Evolutionary conservation across 2,888 invertebrate species (phyloP), one percentile per base, ranked within the genome.

Genomic region (Pterobdella sp.): DNA sequence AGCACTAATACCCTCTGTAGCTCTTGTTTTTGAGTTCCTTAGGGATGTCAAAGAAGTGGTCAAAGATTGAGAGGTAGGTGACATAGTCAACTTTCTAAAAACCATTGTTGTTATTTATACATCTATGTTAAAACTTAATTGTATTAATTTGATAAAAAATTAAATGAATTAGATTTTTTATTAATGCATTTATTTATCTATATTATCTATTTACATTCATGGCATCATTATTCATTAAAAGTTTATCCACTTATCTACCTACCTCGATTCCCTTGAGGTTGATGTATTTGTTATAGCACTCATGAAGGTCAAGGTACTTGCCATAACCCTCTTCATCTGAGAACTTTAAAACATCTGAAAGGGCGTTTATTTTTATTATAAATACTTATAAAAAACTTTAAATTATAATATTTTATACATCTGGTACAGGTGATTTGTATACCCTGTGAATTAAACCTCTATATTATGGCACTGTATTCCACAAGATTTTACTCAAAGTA

Each of bases 311-410:
- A 72, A 99, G 86, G 85, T 94, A 99, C 83, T 93, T 93, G 22
- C 98, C 98, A 85, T 96, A 98, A 0, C 97, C 97, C 85, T 99
- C 98, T 85, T 99, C 98, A 85, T 98, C 98, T 2, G 94, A 92
- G 82, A 99, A 99, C 79, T 96, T 95, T 1, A 94, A 93, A 77
- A 96, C 87, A 82, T 80, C 83, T 82, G 77, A 31, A 69, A n/a
- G 64, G 10, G 22, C 64, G 26, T 18, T 64, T 64, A 26, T 64
- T 26, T 64, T 26, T 42, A n/a, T n/a, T n/a, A n/a, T n/a, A n/a
- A n/a, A n/a, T n/a, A n/a, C n/a, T n/a, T n/a, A n/a, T n/a, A n/a
- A n/a, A n/a, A n/a, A n/a, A n/a, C n/a, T n/a, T n/a, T n/a, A n/a
- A n/a, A n/a, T n/a, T n/a, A n/a, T n/a, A n/a, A n/a, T n/a, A n/a